Base-by-base conservation (phyloP, 2,113 vertebrate species). In the Siniperca chuatsi region DNA sequence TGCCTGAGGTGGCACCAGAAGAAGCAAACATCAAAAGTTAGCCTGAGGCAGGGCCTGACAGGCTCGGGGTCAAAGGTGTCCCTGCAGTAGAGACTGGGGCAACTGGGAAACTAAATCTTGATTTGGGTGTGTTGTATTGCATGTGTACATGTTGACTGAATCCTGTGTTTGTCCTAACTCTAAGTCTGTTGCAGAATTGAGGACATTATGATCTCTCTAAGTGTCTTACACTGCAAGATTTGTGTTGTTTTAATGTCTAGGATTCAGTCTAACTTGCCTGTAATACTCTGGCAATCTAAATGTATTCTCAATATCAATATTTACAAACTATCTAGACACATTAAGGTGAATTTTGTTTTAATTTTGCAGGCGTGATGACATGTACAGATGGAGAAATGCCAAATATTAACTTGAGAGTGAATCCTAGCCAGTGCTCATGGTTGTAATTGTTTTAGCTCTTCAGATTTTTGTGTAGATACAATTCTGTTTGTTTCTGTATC, bases 101-200 rank as follows among this genome's bases (percentile, higher is more conserved):
- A 35, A 65, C 18, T 69, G 92, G 91, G 93, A 92, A 94, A 89
- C 50, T 29, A 29, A n/a, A 68, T 44, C 66, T 74, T 68, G 58
- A 69, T 72, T 33, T 68, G 55, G 70, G 76, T 29, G 48, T 89
- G 4, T 33, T 75, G 71, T 37, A 23, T 40, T 90, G 87, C 88
- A 88, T 90, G 88, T 44, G 46, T 78, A 8, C 15, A 68, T 79
- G 61, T 61, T 2, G 21, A 78, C 42, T 76, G 15, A 73, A 65
- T 55, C 6, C 40, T 54, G 20, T 62, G 57, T 70, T 50, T 75
- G 57, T 79, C 21, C 57, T 81, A 84, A 88, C 5, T 35, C 10
- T 3, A 35, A 50, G 29, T 80, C 23, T 69, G 54, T 42, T 71
- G n/a, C 18, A 23, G 20, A 66, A 54, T 54, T 57, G 33, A 70